Evolutionary conservation across 2,888 invertebrate species (phyloP).

Genomic region (Galeruca laticollis): DNA sequence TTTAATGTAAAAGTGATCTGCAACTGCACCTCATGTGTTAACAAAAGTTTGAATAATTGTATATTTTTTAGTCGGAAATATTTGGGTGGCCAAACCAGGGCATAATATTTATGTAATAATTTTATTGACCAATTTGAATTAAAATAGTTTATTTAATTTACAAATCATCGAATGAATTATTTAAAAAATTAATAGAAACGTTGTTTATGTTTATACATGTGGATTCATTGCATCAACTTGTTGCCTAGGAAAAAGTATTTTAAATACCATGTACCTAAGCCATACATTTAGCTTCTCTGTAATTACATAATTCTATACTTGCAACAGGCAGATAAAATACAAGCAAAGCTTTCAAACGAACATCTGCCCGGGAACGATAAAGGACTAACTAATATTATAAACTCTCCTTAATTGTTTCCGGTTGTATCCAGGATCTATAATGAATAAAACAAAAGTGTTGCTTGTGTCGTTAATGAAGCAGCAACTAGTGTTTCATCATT

Average conservation of each 20-base stretch:
- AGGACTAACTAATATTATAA: neutral
- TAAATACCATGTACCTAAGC: neutral
- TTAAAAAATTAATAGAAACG: too few species aligned
- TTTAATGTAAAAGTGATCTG: neutral
- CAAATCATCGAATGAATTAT: too few species aligned
- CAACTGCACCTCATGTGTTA: neutral
- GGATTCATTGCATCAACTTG: neutral
- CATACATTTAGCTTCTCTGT: neutral
- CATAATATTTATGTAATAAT: too few species aligned
- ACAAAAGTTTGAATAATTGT: neutral
- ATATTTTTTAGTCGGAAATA: too few species aligned
- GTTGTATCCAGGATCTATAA: neutral
- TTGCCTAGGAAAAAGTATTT: neutral
- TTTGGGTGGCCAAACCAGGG: too few species aligned
- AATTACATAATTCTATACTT: neutral
- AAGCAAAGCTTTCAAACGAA: neutral
- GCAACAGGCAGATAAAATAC: neutral
- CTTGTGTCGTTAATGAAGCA: neutral
- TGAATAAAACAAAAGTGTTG: neutral
- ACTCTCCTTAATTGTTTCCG: constrained; percentile 1
- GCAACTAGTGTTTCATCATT: too few species aligned
- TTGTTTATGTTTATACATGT: too few species aligned
- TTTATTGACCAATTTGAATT: too few species aligned
- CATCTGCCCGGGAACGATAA: neutral
- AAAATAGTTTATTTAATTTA: too few species aligned